Percentiles rank a stretch among this genome's conserved stretches.
Evolutionary conservation across 53 echinoderm and acorn worm species (phyloP).

Genomic region (Apostichopus leukothele): DNA sequence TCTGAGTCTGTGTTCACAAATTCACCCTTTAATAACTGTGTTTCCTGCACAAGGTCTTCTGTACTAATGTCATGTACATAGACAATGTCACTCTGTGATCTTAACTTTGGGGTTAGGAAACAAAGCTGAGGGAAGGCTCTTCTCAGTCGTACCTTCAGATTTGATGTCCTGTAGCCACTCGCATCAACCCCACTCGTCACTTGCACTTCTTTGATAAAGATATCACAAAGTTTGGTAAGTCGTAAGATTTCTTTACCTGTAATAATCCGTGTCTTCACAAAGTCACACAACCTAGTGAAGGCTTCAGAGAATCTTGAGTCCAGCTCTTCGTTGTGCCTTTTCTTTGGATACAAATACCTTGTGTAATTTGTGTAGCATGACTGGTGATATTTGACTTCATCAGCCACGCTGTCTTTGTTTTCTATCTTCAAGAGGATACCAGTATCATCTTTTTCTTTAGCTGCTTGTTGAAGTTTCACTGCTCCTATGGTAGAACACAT

Average conservation of each 20-base stretch:
- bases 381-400: conserved; percentile 50
- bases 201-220: conserved; percentile 43
- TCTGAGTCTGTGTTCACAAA: conserved; percentile 12
- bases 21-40: neutral
- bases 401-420: conserved; percentile 49
- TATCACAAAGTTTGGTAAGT: conserved; percentile 32
- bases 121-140: conserved; percentile 15
- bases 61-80: conserved; percentile 38
- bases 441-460: conserved; percentile 38
- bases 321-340: neutral
- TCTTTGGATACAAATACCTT: too few relatives aligned
- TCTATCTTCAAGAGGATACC: conserved; percentile 32
- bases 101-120: conserved; percentile 13
- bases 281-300: conserved; percentile 36
- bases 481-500: conserved; percentile 46
- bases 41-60: conserved; percentile 49
- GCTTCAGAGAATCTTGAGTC: neutral
- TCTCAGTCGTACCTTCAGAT: too few relatives aligned
- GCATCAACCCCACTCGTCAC: conserved; percentile 45
- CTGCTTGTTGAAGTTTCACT: conserved; percentile 45
- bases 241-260: conserved; percentile 45
- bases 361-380: too few relatives aligned
- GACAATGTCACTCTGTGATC: conserved; percentile 32
- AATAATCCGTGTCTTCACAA: conserved; percentile 40
- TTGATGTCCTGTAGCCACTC: conserved; percentile 48